These are phyloP conservation scores for Chroicocephalus ridibundus DNA, from an alignment of 2,113 vertebrate species.

Conservation along the genomic window DNA sequence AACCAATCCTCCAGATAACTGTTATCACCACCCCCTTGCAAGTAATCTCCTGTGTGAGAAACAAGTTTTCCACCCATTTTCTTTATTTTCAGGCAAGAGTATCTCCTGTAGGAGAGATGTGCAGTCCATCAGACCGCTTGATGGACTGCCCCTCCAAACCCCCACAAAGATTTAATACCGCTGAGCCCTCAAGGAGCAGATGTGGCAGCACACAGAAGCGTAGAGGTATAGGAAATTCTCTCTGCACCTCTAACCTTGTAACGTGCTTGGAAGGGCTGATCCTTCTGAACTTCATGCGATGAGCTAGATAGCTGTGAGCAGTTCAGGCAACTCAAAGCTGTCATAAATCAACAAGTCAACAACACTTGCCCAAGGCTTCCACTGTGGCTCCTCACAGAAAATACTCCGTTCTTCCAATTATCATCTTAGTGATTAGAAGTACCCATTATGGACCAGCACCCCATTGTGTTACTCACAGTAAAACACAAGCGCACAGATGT, in stretches of 20 bases:
- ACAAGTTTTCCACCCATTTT: neutral
- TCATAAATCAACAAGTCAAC: slow-evolving; percentile 24
- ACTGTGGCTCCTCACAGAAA: neutral
- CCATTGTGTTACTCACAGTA: slow-evolving; percentile 17
- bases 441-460: neutral
- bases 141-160: neutral
- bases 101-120: neutral
- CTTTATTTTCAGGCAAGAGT: neutral
- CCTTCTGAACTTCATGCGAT: neutral
- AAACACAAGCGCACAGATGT: slow-evolving; percentile 36
- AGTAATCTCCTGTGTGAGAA: neutral
- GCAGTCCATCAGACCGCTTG: neutral
- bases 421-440: neutral
- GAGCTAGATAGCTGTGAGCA: neutral
- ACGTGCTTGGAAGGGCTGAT: neutral
- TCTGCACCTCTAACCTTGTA: neutral
- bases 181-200: neutral
- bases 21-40: neutral
- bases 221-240: neutral
- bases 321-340: neutral
- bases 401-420: neutral
- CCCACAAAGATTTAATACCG: neutral
- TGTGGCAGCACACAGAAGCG: neutral
- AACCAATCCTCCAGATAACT: neutral
- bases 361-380: neutral